phyloP scores from a whole-genome alignment of 2,888 invertebrate genomes.

The Keiferia lycopersicella region DNA sequence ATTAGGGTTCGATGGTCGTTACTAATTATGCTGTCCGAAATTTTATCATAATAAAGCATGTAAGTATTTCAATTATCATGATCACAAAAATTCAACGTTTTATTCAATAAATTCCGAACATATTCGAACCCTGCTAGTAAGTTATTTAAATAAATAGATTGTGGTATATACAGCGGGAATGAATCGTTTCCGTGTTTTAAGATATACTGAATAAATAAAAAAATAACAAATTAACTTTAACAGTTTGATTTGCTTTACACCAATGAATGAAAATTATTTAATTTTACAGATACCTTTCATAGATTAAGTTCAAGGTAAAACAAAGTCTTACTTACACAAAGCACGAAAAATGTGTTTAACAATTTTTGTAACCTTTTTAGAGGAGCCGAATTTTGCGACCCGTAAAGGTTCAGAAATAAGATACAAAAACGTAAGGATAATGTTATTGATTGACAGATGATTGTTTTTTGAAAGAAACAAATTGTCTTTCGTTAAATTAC shows the following conservation, averaged over 20 bases:
- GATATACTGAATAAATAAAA: not conserved
- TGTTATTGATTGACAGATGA: too few relatives aligned
- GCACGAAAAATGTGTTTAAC: too few relatives aligned
- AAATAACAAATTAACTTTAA: not conserved
- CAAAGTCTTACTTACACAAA: too few relatives aligned
- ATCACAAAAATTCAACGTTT: not conserved
- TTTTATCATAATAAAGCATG: not conserved
- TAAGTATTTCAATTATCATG: not conserved
- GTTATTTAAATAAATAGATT: slow-evolving; percentile 24
- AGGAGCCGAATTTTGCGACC: too few relatives aligned
- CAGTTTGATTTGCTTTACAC: not conserved
- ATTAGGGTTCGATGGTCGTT: not conserved
- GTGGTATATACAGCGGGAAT: slow-evolving; percentile 33
- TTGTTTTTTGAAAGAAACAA: too few relatives aligned
- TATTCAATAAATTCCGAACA: slow-evolving; percentile 1
- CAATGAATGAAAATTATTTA: not conserved
- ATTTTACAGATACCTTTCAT: too few relatives aligned
- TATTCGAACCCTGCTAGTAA: slow-evolving; percentile 10
- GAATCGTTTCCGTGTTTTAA: slow-evolving; percentile 24
- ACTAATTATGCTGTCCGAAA: not conserved
- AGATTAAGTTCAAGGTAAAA: too few relatives aligned
- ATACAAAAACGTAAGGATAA: too few relatives aligned
- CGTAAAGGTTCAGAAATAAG: too few relatives aligned
- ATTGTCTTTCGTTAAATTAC: too few relatives aligned
- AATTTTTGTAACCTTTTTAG: too few relatives aligned